A percentile compares a stretch with the other conserved stretches of the same genome.
phyloP scores from a whole-genome alignment of 2,113 vertebrate species.

The Antigone vipio region DNA sequence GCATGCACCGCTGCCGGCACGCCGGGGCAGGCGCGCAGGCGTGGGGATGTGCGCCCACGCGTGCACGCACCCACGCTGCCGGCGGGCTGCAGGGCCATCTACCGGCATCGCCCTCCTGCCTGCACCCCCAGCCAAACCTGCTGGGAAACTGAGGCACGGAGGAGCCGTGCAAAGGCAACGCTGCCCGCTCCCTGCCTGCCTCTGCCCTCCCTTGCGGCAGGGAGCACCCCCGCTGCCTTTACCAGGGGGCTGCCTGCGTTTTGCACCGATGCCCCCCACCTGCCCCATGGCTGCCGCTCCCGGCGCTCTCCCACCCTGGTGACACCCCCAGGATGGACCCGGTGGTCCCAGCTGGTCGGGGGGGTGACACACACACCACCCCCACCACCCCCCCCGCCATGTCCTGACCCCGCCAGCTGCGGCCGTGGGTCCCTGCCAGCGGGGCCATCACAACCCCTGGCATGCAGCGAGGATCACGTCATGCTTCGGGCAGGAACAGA shows the following conservation, averaged over 20 bases:
- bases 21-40: neutral
- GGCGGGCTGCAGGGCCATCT: conserved; percentile 46
- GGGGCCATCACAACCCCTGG: neutral
- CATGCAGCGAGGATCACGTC: neutral
- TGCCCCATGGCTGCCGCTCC: neutral
- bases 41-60: neutral
- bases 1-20: neutral
- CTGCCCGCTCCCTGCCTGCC: neutral
- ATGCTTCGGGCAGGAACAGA: neutral
- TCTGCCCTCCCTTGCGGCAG: neutral
- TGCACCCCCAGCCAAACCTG: neutral
- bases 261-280: neutral
- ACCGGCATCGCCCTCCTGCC: neutral
- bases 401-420: neutral
- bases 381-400: neutral
- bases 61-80: neutral
- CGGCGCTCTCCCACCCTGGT: accelerated
- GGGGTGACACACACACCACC: neutral
- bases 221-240: neutral
- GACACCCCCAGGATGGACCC: neutral
- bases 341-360: neutral
- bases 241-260: neutral
- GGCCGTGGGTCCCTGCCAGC: neutral
- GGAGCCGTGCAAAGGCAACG: neutral
- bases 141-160: neutral